Evolutionary conservation across 1,140 invertebrate species (phyloP).

Genomic region (Sycophaga agraensis): DNA sequence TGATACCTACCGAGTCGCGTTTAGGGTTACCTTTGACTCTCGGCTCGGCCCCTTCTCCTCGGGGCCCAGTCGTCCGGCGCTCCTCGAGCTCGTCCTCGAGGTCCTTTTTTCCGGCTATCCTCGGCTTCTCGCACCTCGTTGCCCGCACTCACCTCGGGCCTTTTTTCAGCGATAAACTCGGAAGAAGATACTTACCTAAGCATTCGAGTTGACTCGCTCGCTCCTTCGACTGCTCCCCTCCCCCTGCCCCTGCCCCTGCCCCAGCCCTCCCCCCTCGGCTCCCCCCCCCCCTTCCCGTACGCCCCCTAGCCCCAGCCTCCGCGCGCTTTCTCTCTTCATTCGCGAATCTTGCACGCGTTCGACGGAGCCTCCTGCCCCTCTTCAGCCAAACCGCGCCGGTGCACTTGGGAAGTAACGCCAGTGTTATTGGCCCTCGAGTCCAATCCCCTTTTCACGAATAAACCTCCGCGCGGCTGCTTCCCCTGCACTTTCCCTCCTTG

Average conservation of each 20-base stretch:
- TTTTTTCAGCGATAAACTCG: slow-evolving; percentile 29
- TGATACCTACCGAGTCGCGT: slow-evolving; percentile 49
- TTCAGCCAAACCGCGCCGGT: too few relatives aligned
- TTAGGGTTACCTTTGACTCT: slow-evolving; percentile 49
- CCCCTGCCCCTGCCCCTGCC: background rate
- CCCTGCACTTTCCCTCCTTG: too few relatives aligned
- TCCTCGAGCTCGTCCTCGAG: background rate
- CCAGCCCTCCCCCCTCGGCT: slow-evolving; percentile 2
- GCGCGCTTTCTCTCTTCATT: background rate
- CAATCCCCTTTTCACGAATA: too few relatives aligned
- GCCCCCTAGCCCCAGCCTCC: background rate
- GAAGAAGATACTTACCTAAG: slow-evolving; percentile 24
- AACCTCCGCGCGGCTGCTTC: too few relatives aligned
- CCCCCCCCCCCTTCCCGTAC: background rate
- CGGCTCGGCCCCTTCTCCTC: slow-evolving; percentile 20
- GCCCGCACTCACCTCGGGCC: slow-evolving; percentile 12
- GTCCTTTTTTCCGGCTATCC: too few relatives aligned
- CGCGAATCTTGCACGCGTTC: background rate
- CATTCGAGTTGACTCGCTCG: background rate
- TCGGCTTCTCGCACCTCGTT: slow-evolving; percentile 26
- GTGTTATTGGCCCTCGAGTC: too few relatives aligned
- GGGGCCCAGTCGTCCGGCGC: background rate
- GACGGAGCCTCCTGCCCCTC: too few relatives aligned
- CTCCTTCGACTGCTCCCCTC: slow-evolving; percentile 13
- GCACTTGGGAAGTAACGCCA: too few relatives aligned